phyloP scores from a whole-genome alignment of 2,113 vertebrate species.

The Pterocles orientalis region DNA sequence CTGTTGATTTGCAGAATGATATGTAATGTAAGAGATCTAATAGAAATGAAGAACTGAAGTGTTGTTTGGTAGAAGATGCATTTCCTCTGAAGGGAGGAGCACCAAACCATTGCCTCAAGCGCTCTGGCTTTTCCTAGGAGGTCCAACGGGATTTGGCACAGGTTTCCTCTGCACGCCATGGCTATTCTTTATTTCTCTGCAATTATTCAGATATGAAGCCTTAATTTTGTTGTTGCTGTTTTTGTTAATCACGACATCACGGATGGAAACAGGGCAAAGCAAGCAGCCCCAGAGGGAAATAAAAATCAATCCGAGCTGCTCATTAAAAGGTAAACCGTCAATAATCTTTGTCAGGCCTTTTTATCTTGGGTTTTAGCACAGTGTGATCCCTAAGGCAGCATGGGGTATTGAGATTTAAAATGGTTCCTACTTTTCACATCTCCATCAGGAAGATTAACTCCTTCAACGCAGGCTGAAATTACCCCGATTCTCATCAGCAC shows the following conservation, averaged over 20 bases:
- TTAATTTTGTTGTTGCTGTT: constrained; percentile 63
- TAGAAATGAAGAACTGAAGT: accelerated
- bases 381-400: constrained; percentile 77
- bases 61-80: neutral
- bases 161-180: neutral
- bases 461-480: constrained; percentile 53
- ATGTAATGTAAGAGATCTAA: accelerated
- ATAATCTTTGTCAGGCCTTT: constrained; percentile 85
- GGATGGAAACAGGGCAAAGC: constrained; percentile 73
- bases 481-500: constrained; percentile 34
- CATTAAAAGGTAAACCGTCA: constrained; percentile 85
- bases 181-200: constrained; percentile 28
- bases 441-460: constrained; percentile 77
- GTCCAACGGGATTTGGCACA: neutral
- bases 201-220: constrained; percentile 67
- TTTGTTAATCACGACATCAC: constrained; percentile 70
- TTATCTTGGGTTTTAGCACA: constrained; percentile 82
- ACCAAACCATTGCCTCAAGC: neutral
- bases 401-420: constrained; percentile 75
- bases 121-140: neutral
- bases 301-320: constrained; percentile 83
- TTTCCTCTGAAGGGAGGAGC: neutral
- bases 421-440: constrained; percentile 67
- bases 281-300: constrained; percentile 73
- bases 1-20: neutral